Base-by-base conservation (phyloP, 2,888 invertebrate species). In the Neoascia interrupta region DNA sequence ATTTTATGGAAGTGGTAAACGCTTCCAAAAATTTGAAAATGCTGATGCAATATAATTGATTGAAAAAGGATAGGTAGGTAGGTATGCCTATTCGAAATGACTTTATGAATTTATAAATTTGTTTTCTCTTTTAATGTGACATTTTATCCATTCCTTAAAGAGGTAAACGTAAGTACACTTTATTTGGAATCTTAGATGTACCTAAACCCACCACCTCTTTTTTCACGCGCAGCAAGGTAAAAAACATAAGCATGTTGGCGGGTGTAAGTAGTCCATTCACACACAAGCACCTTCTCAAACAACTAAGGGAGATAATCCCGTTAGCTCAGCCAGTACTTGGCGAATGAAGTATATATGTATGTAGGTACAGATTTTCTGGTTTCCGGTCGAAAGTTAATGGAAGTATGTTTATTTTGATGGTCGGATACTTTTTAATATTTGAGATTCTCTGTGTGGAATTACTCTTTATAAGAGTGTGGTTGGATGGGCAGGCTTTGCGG, bases 391-490 rank as follows among this genome's bases (percentile, higher is more conserved):
- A 36, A 37, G 49, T 43, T 56, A 69, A 69, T 49, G 41, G 51
- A 34, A n/a, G 34, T 34, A 58, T 58, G 43, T 34, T 58, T 51
- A 51, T 49, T 51, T 60, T 51, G 41, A 34, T 69, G 58, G 49
- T 36, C 18, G 51, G 26, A 18, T 41, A 39, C 34, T 45, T 34
- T 60, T 69, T 51, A 58, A 69, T 51, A 58, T 60, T 51, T 69
- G 23, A 36, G 39, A 68, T 43, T 58, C 23, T 34, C 34, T 21
- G 39, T 39, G 31, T 31, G 31, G 5, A 5, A 4, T 31, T 8
- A 31, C 3, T 10, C 45, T 45, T 47, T 19, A 34, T 37, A 47
- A 26, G 18, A 10, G 10, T 1, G 19, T 39, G 10, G n/a, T 11
- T 36, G 8, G 18, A 43, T 43, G 45, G 26, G 13, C n/a, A 3